Conservation (phyloP, 2,113 vertebrate species). For the Antechinus flavipes region DNA sequence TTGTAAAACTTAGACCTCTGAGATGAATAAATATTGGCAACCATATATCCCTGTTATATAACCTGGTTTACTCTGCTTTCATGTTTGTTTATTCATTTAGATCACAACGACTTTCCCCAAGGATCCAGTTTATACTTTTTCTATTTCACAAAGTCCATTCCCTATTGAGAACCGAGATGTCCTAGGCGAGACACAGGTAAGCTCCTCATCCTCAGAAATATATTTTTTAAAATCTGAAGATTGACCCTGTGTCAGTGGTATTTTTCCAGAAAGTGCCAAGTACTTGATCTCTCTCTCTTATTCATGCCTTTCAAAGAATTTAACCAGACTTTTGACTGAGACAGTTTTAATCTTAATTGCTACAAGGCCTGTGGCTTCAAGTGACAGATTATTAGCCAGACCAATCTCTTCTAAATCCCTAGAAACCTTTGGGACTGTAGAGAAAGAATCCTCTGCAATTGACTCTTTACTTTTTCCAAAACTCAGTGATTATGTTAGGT, state of each 20-base stretch:
- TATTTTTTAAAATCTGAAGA: background rate
- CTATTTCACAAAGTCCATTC: conserved; percentile 93
- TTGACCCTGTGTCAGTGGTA: background rate
- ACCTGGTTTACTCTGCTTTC: background rate
- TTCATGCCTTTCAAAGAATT: background rate
- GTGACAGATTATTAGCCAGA: rapidly evolving
- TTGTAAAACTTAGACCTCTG: background rate
- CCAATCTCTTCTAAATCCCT: background rate
- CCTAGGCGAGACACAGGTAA: conserved; percentile 96
- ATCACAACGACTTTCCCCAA: conserved; percentile 99
- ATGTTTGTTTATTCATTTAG: conserved; percentile 78
- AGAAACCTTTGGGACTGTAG: background rate
- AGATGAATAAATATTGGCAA: background rate
- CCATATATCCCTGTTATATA: too few relatives aligned
- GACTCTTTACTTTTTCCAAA: background rate
- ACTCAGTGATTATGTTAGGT: background rate
- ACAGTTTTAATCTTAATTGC: background rate
- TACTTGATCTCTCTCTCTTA: background rate
- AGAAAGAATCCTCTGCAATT: background rate
- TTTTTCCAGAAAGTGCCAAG: background rate
- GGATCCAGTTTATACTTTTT: conserved; percentile 98
- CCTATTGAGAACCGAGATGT: conserved; percentile 97
- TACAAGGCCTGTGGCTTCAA: rapidly evolving
- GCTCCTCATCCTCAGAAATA: background rate
- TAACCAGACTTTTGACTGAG: background rate